Conservation (phyloP, 2,888 invertebrate genomes). For the Xanthia togata region DNA sequence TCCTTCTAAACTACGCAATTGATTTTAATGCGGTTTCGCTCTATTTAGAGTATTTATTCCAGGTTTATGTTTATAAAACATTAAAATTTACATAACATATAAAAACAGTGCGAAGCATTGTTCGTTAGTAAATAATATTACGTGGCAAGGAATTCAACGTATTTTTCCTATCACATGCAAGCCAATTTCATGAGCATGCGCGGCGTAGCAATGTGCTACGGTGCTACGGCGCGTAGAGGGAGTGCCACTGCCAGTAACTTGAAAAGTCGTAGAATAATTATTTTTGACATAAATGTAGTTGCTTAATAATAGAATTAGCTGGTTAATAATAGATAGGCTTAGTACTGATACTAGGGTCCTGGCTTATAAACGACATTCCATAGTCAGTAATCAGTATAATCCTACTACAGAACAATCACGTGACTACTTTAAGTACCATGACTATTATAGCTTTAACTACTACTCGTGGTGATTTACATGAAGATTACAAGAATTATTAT, state of each 20-base stretch:
- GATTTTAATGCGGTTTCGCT: not conserved
- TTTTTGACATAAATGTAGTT: not conserved
- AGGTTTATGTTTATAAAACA: not conserved
- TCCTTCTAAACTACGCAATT: not conserved
- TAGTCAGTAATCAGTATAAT: not conserved
- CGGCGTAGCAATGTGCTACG: conserved; percentile 44
- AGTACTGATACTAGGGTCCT: not conserved
- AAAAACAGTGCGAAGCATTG: not conserved
- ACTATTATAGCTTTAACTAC: not conserved
- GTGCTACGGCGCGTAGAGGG: conserved; percentile 34
- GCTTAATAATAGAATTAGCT: not conserved
- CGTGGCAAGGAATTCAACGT: conserved; percentile 14
- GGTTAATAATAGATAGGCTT: conserved; percentile 2
- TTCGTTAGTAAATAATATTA: not conserved
- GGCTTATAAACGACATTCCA: not conserved
- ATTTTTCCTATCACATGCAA: conserved; percentile 22
- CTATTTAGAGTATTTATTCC: not conserved
- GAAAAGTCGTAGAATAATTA: not conserved
- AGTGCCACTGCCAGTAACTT: conserved; percentile 1
- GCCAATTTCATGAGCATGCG: conserved; percentile 32
- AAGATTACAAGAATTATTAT: not conserved
- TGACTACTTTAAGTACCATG: not conserved
- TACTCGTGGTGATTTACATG: not conserved
- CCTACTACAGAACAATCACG: not conserved
- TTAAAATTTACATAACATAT: not conserved